These are phyloP conservation scores for Hetaerina titia DNA, from an alignment of 2,888 invertebrate species.

Conservation along the genomic window DNA sequence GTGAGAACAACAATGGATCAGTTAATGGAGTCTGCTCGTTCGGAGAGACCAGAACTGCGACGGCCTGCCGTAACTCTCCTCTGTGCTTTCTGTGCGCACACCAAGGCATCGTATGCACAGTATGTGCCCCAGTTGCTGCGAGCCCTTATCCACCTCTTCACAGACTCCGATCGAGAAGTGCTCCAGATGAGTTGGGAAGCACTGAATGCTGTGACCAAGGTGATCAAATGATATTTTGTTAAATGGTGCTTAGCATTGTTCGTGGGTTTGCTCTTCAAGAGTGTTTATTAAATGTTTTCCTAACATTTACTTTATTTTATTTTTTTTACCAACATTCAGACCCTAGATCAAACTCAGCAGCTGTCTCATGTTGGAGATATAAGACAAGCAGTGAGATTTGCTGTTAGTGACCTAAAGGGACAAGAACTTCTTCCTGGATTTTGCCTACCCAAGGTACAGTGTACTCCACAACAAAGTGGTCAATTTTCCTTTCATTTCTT, in stretches of 20 bases:
- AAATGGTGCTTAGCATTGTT: background rate
- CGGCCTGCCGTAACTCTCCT: slow-evolving; percentile 92
- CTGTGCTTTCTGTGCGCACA: slow-evolving; percentile 93
- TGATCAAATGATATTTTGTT: slow-evolving; percentile 73
- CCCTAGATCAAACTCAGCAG: slow-evolving; percentile 90
- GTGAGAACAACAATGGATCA: slow-evolving; percentile 93
- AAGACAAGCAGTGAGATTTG: slow-evolving; percentile 94
- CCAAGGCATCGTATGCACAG: slow-evolving; percentile 91
- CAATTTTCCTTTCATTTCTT: background rate
- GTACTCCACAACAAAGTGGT: background rate
- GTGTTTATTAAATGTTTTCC: background rate
- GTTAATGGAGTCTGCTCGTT: slow-evolving; percentile 87
- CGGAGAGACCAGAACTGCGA: slow-evolving; percentile 82
- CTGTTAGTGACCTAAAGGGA: slow-evolving; percentile 90
- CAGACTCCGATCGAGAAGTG: slow-evolving; percentile 88
- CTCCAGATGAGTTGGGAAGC: slow-evolving; percentile 95
- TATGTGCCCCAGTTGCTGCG: slow-evolving; percentile 93
- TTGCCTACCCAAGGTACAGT: slow-evolving; percentile 88
- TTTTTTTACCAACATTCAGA: slow-evolving; percentile 77
- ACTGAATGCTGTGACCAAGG: slow-evolving; percentile 91
- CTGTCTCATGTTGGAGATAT: slow-evolving; percentile 93
- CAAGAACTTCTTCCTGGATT: slow-evolving; percentile 92
- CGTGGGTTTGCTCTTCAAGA: background rate
- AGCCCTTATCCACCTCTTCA: slow-evolving; percentile 91
- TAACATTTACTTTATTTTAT: slow-evolving; percentile 60